Evolutionary conservation across 2,888 invertebrate genomes (phyloP).

Genomic region (Tenthredo livida): DNA sequence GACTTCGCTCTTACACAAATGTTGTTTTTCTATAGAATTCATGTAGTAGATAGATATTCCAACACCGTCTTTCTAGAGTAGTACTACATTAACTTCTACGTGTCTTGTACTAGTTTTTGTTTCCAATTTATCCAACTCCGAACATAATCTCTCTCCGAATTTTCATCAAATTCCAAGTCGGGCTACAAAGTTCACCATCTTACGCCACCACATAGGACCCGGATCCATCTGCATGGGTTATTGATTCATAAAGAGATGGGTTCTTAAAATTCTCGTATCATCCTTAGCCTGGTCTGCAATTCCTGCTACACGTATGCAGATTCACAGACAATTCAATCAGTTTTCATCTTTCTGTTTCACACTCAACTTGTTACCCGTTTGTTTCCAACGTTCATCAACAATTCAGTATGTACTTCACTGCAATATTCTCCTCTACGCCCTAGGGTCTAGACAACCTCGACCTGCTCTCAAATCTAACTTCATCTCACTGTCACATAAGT

Average conservation of each 20-base stretch:
- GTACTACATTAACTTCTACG: not conserved
- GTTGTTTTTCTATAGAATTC: slow-evolving; percentile 46
- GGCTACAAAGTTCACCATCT: not conserved
- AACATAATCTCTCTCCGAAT: not conserved
- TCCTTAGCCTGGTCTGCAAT: not conserved
- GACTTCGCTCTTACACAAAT: slow-evolving; percentile 7
- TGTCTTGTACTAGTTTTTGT: not conserved
- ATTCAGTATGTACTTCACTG: not conserved
- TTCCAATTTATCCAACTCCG: not conserved
- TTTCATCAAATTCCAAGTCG: not conserved
- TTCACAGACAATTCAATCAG: not conserved
- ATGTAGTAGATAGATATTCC: slow-evolving; percentile 41
- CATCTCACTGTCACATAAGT: not conserved
- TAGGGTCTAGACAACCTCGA: not conserved
- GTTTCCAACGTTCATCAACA: not conserved
- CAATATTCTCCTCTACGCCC: not conserved
- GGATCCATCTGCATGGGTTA: not conserved
- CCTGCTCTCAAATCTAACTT: not conserved
- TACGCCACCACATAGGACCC: not conserved
- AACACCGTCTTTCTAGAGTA: not conserved
- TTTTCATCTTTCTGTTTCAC: not conserved
- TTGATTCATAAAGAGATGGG: not conserved
- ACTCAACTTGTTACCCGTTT: not conserved
- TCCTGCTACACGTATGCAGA: not conserved
- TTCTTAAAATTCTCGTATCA: not conserved